Evolutionary conservation across 2,888 invertebrate species (phyloP), one percentile per base, ranked within the genome.

Genomic region (Buathra laborator): DNA sequence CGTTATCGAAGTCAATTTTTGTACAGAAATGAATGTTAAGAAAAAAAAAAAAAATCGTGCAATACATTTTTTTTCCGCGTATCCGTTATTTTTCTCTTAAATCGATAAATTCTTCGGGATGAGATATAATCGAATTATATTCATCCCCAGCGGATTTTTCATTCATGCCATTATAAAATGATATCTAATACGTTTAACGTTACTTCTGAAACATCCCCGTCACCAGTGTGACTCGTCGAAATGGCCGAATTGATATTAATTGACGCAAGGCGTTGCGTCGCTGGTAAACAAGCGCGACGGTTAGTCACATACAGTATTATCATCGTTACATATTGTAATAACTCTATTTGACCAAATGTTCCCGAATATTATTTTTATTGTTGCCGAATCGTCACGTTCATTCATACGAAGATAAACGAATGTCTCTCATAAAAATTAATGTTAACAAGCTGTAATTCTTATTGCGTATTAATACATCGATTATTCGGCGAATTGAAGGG

Each of bases 241-340:
- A 75, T 75, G 24, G 59, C 46, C 29, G 70, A 80, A 80, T 84
- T 84, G 80, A 62, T 71, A 59, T 76, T 71, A 84, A 84, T 80
- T 76, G 66, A 19, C 6, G 19, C 67, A 24, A 37, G 43, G 10
- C 44, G 29, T 32, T 44, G 37, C 51, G 24, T 44, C 46, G 24
- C 7, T 29, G 29, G 64, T 32, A 67, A 80, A 76, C 71, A 77
- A 71, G 44, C 59, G 76, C 64, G 76, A 66, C 48, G 29, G 68
- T 72, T 71, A 75, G 53, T 37, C 37, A 37, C 37, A 37, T 9
- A 37, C 37, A 7, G 37, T 37, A 37, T 37, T 37, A 1, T 37
- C 37, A 66, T 53, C 62, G 46, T 79, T 70, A 19, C 43, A 44
- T 24, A 10, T 46, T 37, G 7, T 37, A 53, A 51, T 51, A 68